phyloP scores from a whole-genome alignment of 2,888 invertebrate species.

The Agrochola lychnidis region DNA sequence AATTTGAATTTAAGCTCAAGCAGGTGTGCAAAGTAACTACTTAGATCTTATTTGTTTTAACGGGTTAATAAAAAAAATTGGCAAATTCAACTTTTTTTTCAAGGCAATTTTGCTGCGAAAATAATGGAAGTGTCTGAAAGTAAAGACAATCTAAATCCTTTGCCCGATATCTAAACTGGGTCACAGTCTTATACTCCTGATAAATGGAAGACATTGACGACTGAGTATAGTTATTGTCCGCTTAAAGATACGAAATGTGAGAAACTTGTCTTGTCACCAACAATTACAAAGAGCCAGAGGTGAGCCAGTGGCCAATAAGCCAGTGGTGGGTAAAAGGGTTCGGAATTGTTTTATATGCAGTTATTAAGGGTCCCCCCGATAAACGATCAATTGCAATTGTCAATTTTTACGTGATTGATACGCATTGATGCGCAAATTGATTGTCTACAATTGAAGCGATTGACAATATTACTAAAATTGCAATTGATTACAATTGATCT shows the following conservation, averaged over 20 bases:
- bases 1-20: too few species aligned
- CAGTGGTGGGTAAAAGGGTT: not conserved
- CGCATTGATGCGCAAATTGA: too few species aligned
- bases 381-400: too few species aligned
- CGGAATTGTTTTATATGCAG: not conserved
- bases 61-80: not conserved
- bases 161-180: conserved; percentile 45
- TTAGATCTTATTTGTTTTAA: not conserved
- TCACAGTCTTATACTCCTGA: conserved; percentile 18
- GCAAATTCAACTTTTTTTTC: conserved; percentile 6
- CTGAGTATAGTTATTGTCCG: not conserved
- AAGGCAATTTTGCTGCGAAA: not conserved
- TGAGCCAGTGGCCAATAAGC: too few species aligned
- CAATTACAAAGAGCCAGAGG: not conserved
- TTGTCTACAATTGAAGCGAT: too few species aligned
- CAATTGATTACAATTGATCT: too few species aligned
- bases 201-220: conserved; percentile 9
- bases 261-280: not conserved
- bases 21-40: not conserved
- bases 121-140: conserved; percentile 18
- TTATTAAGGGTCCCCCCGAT: too few species aligned
- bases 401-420: too few species aligned
- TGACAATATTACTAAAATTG: too few species aligned
- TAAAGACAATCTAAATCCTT: conserved; percentile 52
- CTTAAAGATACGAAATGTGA: not conserved